Conservation (phyloP, 2,797 vertebrate species). For the Loriculus beryllinus region DNA sequence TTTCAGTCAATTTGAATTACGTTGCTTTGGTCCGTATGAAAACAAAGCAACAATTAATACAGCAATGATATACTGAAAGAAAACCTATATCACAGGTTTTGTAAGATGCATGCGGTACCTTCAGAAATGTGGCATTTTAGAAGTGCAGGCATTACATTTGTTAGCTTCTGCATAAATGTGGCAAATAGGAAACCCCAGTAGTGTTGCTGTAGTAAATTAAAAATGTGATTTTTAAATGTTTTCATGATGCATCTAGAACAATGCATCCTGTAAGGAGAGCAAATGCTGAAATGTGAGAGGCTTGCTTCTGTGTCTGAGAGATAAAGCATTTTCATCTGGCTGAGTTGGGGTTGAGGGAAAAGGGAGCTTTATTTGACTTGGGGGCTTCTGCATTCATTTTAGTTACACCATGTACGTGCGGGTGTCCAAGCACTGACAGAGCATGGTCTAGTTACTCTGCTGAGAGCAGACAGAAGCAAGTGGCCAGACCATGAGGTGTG, state of each 20-base stretch:
- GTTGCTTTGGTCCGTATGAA: background rate
- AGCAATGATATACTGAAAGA: background rate
- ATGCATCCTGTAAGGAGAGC: background rate
- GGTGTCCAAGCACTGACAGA: background rate
- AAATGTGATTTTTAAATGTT: background rate
- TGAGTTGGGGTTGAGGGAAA: background rate
- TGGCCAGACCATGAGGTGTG: background rate
- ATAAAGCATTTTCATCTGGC: background rate
- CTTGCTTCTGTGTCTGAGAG: background rate
- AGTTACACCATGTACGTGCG: fast-evolving
- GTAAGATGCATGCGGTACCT: background rate
- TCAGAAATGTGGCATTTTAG: background rate
- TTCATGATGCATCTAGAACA: background rate
- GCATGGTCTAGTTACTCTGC: background rate
- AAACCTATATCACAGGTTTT: background rate
- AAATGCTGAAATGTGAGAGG: background rate
- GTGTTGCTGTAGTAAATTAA: background rate
- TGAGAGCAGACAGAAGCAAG: background rate
- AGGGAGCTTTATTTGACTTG: background rate
- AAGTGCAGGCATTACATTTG: background rate
- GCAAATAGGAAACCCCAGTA: background rate
- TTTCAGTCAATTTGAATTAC: background rate
- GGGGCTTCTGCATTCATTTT: background rate
- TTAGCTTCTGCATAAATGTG: background rate
- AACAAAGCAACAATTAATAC: background rate